Base-by-base conservation (phyloP, 2,113 vertebrate genomes). In the Antechinus stuartii region DNA sequence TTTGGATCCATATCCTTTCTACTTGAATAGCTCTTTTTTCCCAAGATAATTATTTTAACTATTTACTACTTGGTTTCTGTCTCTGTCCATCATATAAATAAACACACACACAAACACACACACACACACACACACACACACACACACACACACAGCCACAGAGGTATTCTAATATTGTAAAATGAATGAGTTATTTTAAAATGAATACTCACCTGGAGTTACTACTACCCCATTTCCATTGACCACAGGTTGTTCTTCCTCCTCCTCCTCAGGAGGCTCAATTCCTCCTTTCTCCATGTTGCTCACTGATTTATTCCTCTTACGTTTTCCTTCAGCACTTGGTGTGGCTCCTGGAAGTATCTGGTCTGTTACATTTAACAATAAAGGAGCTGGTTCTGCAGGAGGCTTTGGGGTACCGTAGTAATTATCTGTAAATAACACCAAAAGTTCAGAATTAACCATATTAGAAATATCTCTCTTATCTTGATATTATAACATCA, bases 371-470 rank as follows among this genome's bases (percentile, higher is more conserved):
- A 99, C 99, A 99, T 99, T 99, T 98, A 99, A 99, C 98, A 99
- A 98, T 98, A 99, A 97, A 42, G 99, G 98, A 95, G 99, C 99
- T 91, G 99, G 99, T 98, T 99, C 99, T 84, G 99, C 99, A 84
- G 99, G 99, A 98, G 99, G 99, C 98, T 99, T 99, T 0, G 99
- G 99, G 42, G 99, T 99, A 94, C 99, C 99, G 99, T 99, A 99
- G 97, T 99, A 99, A 98, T 99, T 99, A 98, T 99, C 99, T 99
- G 98, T 5, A 97, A 97, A 97, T 46, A 91, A 96, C 47, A 95
- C 1, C 53, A 96, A 97, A 94, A 92, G 8, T 52, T 0, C 0
- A 94, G 54, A 49, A 92, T 49, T 7, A 96, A 1, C 50, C 22
- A 54, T 1, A 95, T 30, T 30, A 94, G 90, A 91, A 89, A 93